Base-by-base conservation (phyloP, 1,140 invertebrate species). In the Medauroidea extradentata region DNA sequence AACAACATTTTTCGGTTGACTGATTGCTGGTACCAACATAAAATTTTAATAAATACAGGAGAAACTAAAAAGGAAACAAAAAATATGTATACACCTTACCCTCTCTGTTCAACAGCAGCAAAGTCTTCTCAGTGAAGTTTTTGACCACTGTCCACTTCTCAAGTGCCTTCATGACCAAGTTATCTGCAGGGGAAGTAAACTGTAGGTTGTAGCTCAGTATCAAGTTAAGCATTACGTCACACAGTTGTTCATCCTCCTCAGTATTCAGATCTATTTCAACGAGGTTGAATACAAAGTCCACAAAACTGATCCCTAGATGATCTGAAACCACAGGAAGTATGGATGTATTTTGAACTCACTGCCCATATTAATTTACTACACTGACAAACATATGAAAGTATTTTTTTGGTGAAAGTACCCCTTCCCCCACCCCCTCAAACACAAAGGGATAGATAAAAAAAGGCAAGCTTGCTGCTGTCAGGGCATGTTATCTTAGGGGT, bases 201-300 rank as follows among this genome's bases (percentile, higher is more conserved):
- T 96, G 93, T 16, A 96, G 78, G 78, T 96, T 96, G 69, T 91
- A 94, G 0, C 93, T 87, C 18, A 96, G 77, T 44, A 96, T 80
- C 18, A 95, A 73, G 56, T 87, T 88, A n/a, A 94, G 78, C 66
- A 94, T 90, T 56, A 88, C 72, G 70, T 95, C 91, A 0, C 87
- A 85, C 43, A 93, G 85, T 60, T 87, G 81, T 69, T 94, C 91
- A 57, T 90, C 87, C 43, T 85, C 78, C 63, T 89, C 88, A 21
- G 84, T 85, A 57, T 87, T 84, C 2, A 85, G 84, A 18, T 87
- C 87, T 59, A 83, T 82, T 74, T 94, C 93, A 59, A 95, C 89
- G 50, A 87, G 77, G 61, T 91, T 84, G 39, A 95, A 73, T 0
- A 95, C 72, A 70, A 92, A 91, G 23, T 81, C 75, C 11, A 94